Percentiles rank a stretch among this genome's conserved stretches.
phyloP scores from a whole-genome alignment of 2,797 vertebrate genomes.

The Morelia viridis region DNA sequence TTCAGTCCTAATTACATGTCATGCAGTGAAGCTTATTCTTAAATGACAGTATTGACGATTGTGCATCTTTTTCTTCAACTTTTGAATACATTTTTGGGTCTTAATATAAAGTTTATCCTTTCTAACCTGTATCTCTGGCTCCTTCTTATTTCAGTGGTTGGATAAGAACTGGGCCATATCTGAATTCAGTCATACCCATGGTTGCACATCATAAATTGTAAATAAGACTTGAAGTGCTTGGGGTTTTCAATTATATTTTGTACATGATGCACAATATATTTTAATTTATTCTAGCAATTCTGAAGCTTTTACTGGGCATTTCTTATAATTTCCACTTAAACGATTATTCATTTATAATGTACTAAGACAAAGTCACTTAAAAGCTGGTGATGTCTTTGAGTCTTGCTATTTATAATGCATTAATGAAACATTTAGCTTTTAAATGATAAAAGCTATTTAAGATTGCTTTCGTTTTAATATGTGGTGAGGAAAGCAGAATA shows the following conservation, averaged over 20 bases:
- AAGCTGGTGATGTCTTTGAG: slow-evolving; percentile 14
- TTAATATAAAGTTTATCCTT: slow-evolving; percentile 31
- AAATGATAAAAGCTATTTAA: slow-evolving; percentile 5
- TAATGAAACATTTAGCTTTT: slow-evolving; percentile 14
- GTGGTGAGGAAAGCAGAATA: background rate
- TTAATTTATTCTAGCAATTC: background rate
- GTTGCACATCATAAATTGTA: slow-evolving; percentile 35
- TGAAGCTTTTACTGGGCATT: slow-evolving; percentile 30
- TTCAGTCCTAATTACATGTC: background rate
- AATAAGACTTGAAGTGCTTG: slow-evolving; percentile 7
- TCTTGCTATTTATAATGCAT: background rate
- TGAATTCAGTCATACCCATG: slow-evolving; percentile 13
- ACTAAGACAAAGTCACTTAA: slow-evolving; percentile 16
- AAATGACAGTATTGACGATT: background rate
- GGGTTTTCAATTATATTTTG: slow-evolving; percentile 41
- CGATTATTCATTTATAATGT: slow-evolving; percentile 15
- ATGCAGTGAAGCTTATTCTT: background rate
- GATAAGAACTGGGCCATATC: slow-evolving; percentile 18
- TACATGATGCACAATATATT: background rate
- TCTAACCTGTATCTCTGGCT: background rate
- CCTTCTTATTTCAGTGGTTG: slow-evolving; percentile 14
- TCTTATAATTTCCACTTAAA: slow-evolving; percentile 34
- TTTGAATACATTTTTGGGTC: background rate
- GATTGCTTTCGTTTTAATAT: background rate
- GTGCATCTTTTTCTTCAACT: background rate